Percentiles rank a stretch among this genome's conserved stretches.
Conservation (phyloP, 2,888 invertebrate species). For the Mesodorylaimus sp. region DNA sequence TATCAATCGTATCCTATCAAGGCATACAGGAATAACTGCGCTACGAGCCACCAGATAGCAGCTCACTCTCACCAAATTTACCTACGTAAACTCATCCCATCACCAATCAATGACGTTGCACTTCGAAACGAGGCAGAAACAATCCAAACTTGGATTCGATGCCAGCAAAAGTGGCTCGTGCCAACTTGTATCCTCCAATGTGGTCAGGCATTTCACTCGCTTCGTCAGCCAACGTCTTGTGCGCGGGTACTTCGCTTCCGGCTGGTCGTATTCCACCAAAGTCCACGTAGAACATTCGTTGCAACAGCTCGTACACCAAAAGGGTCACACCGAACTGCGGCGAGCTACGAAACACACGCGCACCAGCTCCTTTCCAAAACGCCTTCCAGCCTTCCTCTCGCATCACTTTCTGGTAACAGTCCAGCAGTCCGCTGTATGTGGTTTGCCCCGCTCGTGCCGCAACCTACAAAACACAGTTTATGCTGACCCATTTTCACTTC, state of each 20-base stretch:
- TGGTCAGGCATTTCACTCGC: conserved; percentile 64
- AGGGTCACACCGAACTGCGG: conserved; percentile 98
- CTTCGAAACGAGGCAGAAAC: conserved; percentile 52
- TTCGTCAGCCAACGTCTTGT: conserved; percentile 30
- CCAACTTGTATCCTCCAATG: conserved; percentile 86
- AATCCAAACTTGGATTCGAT: conserved; percentile 95
- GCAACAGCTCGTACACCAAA: conserved; percentile 83
- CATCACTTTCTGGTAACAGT: conserved; percentile 46
- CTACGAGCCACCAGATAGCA: no score
- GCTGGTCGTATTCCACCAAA: conserved; percentile 62
- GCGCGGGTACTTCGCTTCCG: conserved; percentile 27
- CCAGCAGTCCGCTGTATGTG: conserved; percentile 73
- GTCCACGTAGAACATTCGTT: conserved; percentile 83
- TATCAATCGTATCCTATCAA: no score
- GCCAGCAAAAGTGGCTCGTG: conserved; percentile 79
- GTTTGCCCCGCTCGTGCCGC: conserved; percentile 86
- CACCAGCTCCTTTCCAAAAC: conserved; percentile 92
- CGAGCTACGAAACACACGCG: conserved; percentile 85
- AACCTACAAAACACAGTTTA: conserved; percentile 38
- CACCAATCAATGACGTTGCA: no score
- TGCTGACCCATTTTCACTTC: neutral
- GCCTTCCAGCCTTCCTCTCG: conserved; percentile 80
- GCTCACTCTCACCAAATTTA: no score
- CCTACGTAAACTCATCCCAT: no score
- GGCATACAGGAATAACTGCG: no score